Conservation (phyloP, 2,113 vertebrate species). For the Gobio gobio region DNA sequence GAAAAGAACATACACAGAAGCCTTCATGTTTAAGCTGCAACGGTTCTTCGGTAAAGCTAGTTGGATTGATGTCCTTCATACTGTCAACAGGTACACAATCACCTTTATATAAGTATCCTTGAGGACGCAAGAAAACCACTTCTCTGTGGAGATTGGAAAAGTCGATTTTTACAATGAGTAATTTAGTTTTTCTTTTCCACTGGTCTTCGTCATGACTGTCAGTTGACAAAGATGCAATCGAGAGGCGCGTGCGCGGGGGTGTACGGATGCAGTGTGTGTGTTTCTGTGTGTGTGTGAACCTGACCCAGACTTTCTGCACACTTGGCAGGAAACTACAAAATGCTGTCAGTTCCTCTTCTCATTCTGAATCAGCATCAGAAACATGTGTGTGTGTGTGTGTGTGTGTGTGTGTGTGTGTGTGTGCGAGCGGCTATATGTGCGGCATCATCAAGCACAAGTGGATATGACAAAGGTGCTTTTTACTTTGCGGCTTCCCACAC, state of each 20-base stretch:
- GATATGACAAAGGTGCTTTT: constrained; percentile 62
- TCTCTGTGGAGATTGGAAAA: constrained; percentile 86
- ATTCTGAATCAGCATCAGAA: constrained; percentile 80
- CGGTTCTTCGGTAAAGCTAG: constrained; percentile 52
- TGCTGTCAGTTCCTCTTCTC: constrained; percentile 93
- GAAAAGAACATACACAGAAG: constrained; percentile 62
- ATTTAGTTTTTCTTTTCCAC: constrained; percentile 96
- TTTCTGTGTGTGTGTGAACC: constrained; percentile 47
- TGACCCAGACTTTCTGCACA: constrained; percentile 81
- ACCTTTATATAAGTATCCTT: constrained; percentile 93
- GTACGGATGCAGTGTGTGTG: constrained; percentile 69
- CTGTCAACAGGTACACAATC: constrained; percentile 66
- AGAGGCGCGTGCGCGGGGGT: constrained; percentile 79
- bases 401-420: not conserved
- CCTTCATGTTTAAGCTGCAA: constrained; percentile 64
- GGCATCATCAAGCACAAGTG: constrained; percentile 37
- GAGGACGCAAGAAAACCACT: constrained; percentile 87
- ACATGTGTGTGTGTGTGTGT: constrained; percentile 37
- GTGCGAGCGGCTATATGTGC: constrained; percentile 37
- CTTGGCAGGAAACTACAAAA: constrained; percentile 87
- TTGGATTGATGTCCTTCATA: constrained; percentile 57
- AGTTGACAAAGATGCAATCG: constrained; percentile 66
- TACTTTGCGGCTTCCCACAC: constrained; percentile 64
- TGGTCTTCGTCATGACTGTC: constrained; percentile 79
- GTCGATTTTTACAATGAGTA: constrained; percentile 83